These are phyloP conservation scores for Eubasilissa regina DNA, from an alignment of 1,140 invertebrate species.

Conservation along the genomic window DNA sequence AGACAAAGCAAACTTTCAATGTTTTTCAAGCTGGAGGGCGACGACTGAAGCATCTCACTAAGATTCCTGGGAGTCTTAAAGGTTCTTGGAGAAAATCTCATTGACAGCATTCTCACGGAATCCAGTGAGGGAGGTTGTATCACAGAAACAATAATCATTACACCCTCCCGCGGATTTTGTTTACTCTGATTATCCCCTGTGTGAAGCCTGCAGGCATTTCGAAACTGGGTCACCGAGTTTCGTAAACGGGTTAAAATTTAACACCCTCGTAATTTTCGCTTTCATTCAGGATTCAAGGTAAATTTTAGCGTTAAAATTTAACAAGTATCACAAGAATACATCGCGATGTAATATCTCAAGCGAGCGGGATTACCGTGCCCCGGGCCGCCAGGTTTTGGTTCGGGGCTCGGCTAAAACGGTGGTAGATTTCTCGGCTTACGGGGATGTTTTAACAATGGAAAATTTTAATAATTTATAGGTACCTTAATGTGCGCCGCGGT, in stretches of 20 bases:
- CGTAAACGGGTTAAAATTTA: slow-evolving; percentile 28
- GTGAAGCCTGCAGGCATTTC: slow-evolving; percentile 18
- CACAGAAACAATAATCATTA: slow-evolving; percentile 55
- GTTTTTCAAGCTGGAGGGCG: slow-evolving; percentile 27
- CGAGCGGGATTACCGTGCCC: slow-evolving; percentile 19
- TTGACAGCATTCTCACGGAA: slow-evolving; percentile 36
- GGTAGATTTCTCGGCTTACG: slow-evolving; percentile 34
- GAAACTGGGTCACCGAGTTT: slow-evolving; percentile 33
- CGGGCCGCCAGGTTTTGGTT: neutral
- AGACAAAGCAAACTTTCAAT: slow-evolving; percentile 14
- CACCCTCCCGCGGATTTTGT: slow-evolving; percentile 54
- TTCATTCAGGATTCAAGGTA: slow-evolving; percentile 22
- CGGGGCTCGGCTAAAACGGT: slow-evolving; percentile 37
- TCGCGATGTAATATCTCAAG: slow-evolving; percentile 41
- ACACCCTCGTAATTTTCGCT: slow-evolving; percentile 15
- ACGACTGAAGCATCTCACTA: slow-evolving; percentile 5
- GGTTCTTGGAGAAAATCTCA: slow-evolving; percentile 22
- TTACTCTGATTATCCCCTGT: slow-evolving; percentile 50
- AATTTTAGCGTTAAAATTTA: slow-evolving; percentile 28
- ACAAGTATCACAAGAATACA: slow-evolving; percentile 34
- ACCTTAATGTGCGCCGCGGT: slow-evolving; percentile 30
- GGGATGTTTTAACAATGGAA: slow-evolving; percentile 50
- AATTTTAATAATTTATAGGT: slow-evolving; percentile 52
- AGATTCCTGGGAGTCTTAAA: neutral
- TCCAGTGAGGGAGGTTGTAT: slow-evolving; percentile 14